These are phyloP conservation scores for Prenolepis imparis DNA, from an alignment of 2,888 invertebrate species.

Conservation along the genomic window DNA sequence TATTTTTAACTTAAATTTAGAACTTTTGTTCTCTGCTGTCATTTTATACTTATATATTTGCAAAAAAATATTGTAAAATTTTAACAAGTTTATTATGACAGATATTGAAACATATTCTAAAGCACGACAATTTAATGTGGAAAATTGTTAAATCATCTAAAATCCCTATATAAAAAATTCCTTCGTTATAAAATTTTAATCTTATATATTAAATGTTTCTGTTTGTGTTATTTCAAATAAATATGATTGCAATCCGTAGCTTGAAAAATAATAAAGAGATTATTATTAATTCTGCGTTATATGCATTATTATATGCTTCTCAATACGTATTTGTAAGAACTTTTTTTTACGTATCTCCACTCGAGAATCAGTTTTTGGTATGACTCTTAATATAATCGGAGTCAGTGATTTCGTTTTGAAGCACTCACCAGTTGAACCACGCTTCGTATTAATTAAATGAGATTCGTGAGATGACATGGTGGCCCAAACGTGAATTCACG, in stretches of 20 bases:
- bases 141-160: too few species aligned
- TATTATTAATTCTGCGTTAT: neutral
- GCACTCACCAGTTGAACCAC: slow-evolving; percentile 70
- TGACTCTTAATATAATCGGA: neutral
- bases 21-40: too few species aligned
- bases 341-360: neutral
- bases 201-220: slow-evolving; percentile 1
- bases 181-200: neutral
- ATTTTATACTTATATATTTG: too few species aligned
- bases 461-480: slow-evolving; percentile 79
- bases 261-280: neutral
- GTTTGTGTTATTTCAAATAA: neutral
- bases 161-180: neutral
- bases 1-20: too few species aligned
- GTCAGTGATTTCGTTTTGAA: slow-evolving; percentile 58
- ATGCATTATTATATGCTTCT: neutral
- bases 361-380: neutral
- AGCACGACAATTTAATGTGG: too few species aligned
- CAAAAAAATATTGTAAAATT: slow-evolving; percentile 12
- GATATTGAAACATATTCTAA: slow-evolving; percentile 14
- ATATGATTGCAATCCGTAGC: neutral
- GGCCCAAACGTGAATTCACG: slow-evolving; percentile 74
- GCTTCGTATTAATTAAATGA: slow-evolving; percentile 82
- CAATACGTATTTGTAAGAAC: neutral
- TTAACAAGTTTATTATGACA: slow-evolving; percentile 4